phyloP scores from a whole-genome alignment of 2,113 vertebrate species.

The Litocranius walleri region DNA sequence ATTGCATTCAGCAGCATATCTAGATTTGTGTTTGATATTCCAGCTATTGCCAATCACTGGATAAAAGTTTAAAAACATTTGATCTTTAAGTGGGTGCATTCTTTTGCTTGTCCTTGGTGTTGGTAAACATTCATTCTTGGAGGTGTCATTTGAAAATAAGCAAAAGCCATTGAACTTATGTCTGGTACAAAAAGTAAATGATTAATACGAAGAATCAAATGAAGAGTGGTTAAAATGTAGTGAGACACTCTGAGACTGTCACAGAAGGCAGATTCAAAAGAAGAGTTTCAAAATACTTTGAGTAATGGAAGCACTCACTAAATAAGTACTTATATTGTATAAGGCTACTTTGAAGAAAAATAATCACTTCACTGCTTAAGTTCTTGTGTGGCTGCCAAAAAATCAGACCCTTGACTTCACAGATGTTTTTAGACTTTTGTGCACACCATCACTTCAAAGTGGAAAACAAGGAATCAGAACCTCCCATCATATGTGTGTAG shows the following conservation, averaged over 20 bases:
- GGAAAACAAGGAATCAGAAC: background rate
- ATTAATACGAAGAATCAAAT: background rate
- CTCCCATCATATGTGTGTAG: background rate
- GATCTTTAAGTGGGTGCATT: background rate
- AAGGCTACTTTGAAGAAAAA: conserved; percentile 23
- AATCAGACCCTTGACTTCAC: background rate
- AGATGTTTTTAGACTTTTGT: background rate
- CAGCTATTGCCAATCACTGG: background rate
- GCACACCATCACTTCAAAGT: background rate
- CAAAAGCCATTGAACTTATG: background rate
- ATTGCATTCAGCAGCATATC: background rate
- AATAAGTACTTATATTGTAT: background rate
- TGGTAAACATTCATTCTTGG: background rate
- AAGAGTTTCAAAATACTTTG: conserved; percentile 24
- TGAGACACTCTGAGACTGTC: background rate
- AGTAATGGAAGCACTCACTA: background rate
- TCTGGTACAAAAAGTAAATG: background rate
- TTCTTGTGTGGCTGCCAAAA: background rate
- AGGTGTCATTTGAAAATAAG: conserved; percentile 36
- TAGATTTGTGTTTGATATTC: background rate
- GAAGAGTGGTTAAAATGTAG: background rate
- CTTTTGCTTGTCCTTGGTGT: background rate
- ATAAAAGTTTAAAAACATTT: conserved; percentile 1
- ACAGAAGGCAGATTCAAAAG: background rate
- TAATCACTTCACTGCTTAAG: background rate